Percentiles rank a stretch among this genome's conserved stretches.
Evolutionary conservation across 2,888 invertebrate genomes (phyloP).

Genomic region (Parapristionchus giblindavisi): DNA sequence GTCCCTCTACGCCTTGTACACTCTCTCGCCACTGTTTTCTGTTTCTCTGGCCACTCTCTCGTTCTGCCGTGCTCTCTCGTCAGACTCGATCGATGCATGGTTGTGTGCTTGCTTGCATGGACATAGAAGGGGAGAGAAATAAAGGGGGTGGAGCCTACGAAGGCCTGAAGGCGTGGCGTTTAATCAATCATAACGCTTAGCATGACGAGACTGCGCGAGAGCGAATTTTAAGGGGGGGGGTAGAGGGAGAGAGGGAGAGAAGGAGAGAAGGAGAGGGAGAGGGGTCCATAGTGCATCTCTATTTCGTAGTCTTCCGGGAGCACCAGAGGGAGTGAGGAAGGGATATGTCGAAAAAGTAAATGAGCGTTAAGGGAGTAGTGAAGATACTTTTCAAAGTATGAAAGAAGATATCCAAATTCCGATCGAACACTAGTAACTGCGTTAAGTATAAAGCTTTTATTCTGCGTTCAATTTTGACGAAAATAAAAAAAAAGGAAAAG

Average conservation of each 20-base stretch:
- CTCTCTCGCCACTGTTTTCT: slow-evolving; percentile 25
- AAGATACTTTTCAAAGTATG: too few species aligned
- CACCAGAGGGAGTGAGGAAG: not conserved
- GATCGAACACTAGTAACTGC: too few species aligned
- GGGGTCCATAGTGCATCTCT: too few species aligned
- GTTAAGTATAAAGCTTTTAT: too few species aligned
- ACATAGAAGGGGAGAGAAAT: slow-evolving; percentile 9
- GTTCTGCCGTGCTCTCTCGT: slow-evolving; percentile 13
- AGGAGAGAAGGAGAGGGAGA: slow-evolving; percentile 23
- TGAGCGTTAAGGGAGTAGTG: too few species aligned
- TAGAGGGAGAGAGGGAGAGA: slow-evolving; percentile 5
- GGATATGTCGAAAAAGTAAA: too few species aligned
- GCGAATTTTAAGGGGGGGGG: not conserved
- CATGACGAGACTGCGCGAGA: too few species aligned
- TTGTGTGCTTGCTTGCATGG: not conserved
- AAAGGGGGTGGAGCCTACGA: slow-evolving; percentile 7
- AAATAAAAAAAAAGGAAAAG: too few species aligned
- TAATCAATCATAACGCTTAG: not conserved
- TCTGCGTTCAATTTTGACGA: too few species aligned
- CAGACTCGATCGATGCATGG: slow-evolving; percentile 38
- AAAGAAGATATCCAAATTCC: too few species aligned
- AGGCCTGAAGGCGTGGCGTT: not conserved
- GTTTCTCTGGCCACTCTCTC: slow-evolving; percentile 4
- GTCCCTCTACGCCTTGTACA: not conserved
- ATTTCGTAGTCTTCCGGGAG: not conserved